These are phyloP conservation scores for Hippocampus comes DNA, from an alignment of 2,113 vertebrate genomes.

Conservation along the genomic window DNA sequence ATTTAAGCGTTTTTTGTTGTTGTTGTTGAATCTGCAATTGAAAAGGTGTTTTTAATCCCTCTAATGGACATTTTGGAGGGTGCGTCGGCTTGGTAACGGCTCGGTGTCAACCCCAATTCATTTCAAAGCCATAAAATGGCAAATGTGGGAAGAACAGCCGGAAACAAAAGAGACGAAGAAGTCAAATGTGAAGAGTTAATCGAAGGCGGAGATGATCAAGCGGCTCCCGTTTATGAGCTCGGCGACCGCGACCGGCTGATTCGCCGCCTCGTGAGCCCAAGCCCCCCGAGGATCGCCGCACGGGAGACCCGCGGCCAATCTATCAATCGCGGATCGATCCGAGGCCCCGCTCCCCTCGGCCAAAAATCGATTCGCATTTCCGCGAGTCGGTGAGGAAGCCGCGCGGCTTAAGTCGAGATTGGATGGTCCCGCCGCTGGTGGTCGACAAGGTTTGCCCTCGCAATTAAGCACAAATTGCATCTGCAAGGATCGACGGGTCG, in stretches of 20 bases:
- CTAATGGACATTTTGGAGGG: neutral
- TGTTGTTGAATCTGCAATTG: neutral
- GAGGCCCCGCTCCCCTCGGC: constrained; percentile 32
- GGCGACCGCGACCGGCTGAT: too few relatives aligned
- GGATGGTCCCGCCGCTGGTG: constrained; percentile 26
- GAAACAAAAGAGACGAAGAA: neutral
- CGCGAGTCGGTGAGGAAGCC: constrained; percentile 37
- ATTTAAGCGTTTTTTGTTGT: neutral
- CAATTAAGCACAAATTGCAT: constrained; percentile 73
- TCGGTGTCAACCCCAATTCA: neutral
- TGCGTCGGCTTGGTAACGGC: neutral
- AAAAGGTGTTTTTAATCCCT: neutral
- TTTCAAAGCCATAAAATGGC: neutral
- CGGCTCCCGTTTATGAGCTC: neutral
- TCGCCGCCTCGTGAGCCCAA: too few relatives aligned
- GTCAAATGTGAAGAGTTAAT: neutral
- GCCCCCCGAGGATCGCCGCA: neutral
- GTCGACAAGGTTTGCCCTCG: constrained; percentile 52
- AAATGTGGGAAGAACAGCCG: neutral
- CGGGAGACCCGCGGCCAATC: constrained; percentile 16
- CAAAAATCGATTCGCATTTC: constrained; percentile 67
- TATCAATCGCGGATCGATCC: constrained; percentile 61
- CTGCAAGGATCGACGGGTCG: constrained; percentile 61
- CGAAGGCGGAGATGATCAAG: neutral
- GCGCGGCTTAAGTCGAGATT: constrained; percentile 60